A percentile compares a stretch with the other conserved stretches of the same genome.
phyloP scores from a whole-genome alignment of 1,140 invertebrate genomes.

The Pseudomyrmex pallidus region DNA sequence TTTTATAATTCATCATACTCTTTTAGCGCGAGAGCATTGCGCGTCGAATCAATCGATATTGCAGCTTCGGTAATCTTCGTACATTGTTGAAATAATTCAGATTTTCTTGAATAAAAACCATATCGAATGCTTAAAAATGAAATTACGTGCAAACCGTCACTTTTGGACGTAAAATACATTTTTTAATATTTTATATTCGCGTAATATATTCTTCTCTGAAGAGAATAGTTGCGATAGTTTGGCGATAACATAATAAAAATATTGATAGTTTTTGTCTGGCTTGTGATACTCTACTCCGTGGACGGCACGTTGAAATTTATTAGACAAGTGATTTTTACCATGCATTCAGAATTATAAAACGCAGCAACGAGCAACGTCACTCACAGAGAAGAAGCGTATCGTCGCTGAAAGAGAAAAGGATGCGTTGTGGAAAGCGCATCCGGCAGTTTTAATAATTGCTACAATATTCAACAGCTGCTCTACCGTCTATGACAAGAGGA shows the following conservation, averaged over 20 bases:
- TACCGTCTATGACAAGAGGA: constrained; percentile 54
- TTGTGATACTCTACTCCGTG: neutral
- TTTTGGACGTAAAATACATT: no score
- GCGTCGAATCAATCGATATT: neutral
- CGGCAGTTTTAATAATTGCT: constrained; percentile 59
- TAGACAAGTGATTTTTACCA: neutral
- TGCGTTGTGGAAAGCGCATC: constrained; percentile 41
- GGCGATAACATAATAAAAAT: neutral
- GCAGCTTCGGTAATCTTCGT: neutral
- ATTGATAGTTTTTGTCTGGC: neutral
- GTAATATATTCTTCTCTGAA: no score
- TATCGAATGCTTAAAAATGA: no score
- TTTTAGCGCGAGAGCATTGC: neutral
- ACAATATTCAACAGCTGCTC: constrained; percentile 67
- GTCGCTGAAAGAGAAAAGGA: neutral
- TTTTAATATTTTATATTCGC: no score
- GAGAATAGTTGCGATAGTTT: neutral
- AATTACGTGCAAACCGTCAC: no score
- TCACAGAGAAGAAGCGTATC: neutral
- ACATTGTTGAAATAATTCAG: neutral
- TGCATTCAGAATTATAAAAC: constrained; percentile 27
- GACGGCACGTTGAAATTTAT: constrained; percentile 22
- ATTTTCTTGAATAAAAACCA: neutral
- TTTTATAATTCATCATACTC: neutral
- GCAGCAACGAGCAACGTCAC: neutral